These are phyloP conservation scores for Cardiocondyla obscurior DNA, from an alignment of 1,140 invertebrate species.

Conservation along the genomic window DNA sequence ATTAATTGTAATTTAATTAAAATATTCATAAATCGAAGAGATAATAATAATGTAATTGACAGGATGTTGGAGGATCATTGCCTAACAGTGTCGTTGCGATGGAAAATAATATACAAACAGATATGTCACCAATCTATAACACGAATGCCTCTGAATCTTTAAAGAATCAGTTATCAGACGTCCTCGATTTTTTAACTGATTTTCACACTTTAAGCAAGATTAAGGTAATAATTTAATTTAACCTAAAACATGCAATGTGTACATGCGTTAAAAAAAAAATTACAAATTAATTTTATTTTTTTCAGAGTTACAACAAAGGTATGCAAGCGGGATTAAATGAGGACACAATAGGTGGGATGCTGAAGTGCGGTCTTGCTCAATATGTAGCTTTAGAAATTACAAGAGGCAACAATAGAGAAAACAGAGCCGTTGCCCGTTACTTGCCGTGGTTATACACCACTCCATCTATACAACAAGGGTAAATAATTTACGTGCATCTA, in stretches of 20 bases:
- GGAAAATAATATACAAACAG: slow-evolving; percentile 84
- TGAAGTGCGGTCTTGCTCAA: slow-evolving; percentile 98
- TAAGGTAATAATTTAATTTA: slow-evolving; percentile 89
- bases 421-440: slow-evolving; percentile 91
- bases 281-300: no score
- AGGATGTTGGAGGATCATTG: slow-evolving; percentile 92
- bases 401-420: slow-evolving; percentile 92
- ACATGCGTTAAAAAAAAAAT: neutral
- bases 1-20: neutral
- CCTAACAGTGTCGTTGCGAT: slow-evolving; percentile 86
- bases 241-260: no score
- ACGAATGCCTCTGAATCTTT: slow-evolving; percentile 97
- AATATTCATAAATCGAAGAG: neutral
- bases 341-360: slow-evolving; percentile 96
- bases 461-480: slow-evolving; percentile 94
- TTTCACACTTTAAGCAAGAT: slow-evolving; percentile 98
- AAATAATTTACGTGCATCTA: no score
- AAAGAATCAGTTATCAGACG: slow-evolving; percentile 95
- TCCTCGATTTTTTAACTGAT: slow-evolving; percentile 97
- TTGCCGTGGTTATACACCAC: slow-evolving; percentile 97
- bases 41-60: slow-evolving; percentile 6
- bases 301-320: slow-evolving; percentile 92
- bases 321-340: slow-evolving; percentile 93
- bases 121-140: slow-evolving; percentile 86
- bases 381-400: slow-evolving; percentile 97